Percentiles rank a stretch among this genome's conserved stretches.
These are phyloP conservation scores for Myoxocephalus aenaeus DNA, from an alignment of 2,797 vertebrate species.

Conservation along the genomic window DNA sequence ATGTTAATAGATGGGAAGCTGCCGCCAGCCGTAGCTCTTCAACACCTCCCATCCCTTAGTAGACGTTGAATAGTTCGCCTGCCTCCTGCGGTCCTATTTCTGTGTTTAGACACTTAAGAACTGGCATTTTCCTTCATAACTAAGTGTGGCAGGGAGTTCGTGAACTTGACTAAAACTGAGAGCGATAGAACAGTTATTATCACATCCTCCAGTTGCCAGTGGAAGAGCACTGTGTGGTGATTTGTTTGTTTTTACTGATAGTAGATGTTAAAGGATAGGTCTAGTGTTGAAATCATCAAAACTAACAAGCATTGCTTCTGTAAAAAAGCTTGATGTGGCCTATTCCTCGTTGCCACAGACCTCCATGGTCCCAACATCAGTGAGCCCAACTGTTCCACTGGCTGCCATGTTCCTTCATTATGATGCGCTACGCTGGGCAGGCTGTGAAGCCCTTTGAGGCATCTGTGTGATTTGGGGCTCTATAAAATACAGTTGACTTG, in stretches of 20 bases:
- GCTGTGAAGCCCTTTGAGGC: neutral
- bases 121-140: constrained; percentile 51
- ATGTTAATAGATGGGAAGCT: constrained; percentile 61
- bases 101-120: constrained; percentile 47
- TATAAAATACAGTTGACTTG: neutral
- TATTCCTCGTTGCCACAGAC: neutral
- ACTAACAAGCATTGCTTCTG: neutral
- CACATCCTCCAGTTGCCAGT: constrained; percentile 12
- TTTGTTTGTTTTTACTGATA: constrained; percentile 7
- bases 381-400: neutral
- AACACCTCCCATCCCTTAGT: constrained; percentile 47
- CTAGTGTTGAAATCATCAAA: neutral
- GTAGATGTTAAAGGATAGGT: neutral
- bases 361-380: constrained; percentile 10
- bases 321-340: neutral
- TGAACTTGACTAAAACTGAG: constrained; percentile 10
- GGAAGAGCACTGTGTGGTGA: constrained; percentile 2
- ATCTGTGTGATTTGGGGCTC: neutral
- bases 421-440: neutral
- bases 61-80: constrained; percentile 34
- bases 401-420: neutral
- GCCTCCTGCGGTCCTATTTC: constrained; percentile 42
- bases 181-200: constrained; percentile 17
- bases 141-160: constrained; percentile 28
- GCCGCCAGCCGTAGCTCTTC: constrained; percentile 61